Evolutionary conservation across 2,888 invertebrate species (phyloP).

Genomic region (Gastrophysa polygoni): DNA sequence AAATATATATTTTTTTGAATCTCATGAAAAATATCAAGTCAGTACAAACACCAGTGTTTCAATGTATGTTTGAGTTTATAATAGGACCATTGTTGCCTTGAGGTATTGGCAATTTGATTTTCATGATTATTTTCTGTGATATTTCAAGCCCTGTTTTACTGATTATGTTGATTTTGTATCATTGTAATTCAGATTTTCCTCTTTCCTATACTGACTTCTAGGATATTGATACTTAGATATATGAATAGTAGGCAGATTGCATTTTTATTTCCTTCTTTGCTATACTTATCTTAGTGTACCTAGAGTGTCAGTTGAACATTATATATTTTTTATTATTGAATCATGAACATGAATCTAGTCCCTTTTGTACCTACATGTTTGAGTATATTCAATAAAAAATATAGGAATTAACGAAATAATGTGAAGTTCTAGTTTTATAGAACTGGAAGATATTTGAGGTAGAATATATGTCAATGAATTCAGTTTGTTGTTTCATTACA

Average conservation of each 20-base stretch:
- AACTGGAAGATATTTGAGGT: slow-evolving; percentile 24
- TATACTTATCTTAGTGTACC: not conserved
- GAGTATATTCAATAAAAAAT: slow-evolving; percentile 13
- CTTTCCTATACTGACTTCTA: too few species aligned
- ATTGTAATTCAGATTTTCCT: not conserved
- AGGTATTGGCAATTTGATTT: slow-evolving; percentile 22
- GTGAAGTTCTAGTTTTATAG: slow-evolving; percentile 38
- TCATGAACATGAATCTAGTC: slow-evolving; percentile 24
- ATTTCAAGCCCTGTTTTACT: slow-evolving; percentile 8
- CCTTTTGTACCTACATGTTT: slow-evolving; percentile 29
- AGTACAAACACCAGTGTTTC: too few species aligned
- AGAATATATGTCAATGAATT: slow-evolving; percentile 22
- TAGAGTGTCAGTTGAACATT: not conserved
- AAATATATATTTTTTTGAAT: too few species aligned
- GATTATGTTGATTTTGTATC: not conserved
- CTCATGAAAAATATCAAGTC: too few species aligned
- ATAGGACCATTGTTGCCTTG: slow-evolving; percentile 35
- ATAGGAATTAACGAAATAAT: slow-evolving; percentile 2
- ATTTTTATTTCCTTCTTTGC: not conserved
- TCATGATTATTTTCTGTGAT: slow-evolving; percentile 21
- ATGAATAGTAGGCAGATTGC: not conserved
- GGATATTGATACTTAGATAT: too few species aligned
- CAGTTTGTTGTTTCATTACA: not conserved
- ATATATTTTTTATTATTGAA: slow-evolving; percentile 5
- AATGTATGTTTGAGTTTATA: too few species aligned